These are phyloP conservation scores for Drosophila dunni DNA, from an alignment of 1,140 invertebrate genomes.

Conservation along the genomic window DNA sequence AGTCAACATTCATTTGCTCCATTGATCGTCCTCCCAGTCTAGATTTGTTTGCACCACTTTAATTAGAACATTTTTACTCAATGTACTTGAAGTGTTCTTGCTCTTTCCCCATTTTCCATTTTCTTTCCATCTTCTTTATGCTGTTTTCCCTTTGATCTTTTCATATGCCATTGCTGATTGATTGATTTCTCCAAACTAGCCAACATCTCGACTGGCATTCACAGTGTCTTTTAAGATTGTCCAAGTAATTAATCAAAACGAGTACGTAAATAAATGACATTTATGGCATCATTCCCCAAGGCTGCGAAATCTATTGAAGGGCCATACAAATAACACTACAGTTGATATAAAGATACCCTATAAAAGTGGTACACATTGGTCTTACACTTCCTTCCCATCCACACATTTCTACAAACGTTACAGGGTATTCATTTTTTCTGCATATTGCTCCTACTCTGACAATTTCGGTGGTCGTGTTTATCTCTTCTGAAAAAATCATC, in stretches of 20 bases:
- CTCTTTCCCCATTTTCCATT: not conserved
- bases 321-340: not conserved
- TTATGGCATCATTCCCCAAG: constrained; percentile 32
- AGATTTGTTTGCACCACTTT: constrained; percentile 67
- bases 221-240: constrained; percentile 10
- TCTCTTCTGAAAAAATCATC: constrained; percentile 74
- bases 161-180: constrained; percentile 47
- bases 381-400: not conserved
- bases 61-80: constrained; percentile 53
- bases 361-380: not conserved
- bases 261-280: constrained; percentile 48
- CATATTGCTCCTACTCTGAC: constrained; percentile 41
- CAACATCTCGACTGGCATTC: constrained; percentile 2
- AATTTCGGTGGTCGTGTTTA: constrained; percentile 73
- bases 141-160: constrained; percentile 58
- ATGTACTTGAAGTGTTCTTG: constrained; percentile 18
- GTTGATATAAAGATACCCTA: not conserved
- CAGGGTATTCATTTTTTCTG: constrained; percentile 41
- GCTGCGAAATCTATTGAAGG: constrained; percentile 16
- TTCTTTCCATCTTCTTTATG: constrained; percentile 8
- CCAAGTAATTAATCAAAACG: constrained; percentile 51
- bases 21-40: constrained; percentile 36
- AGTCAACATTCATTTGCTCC: constrained; percentile 36
- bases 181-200: constrained; percentile 37
- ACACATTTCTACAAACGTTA: not conserved